A percentile compares a stretch with the other conserved stretches of the same genome.
These are phyloP conservation scores for Phortica okadai DNA, from an alignment of 2,888 invertebrate genomes.

Conservation along the genomic window DNA sequence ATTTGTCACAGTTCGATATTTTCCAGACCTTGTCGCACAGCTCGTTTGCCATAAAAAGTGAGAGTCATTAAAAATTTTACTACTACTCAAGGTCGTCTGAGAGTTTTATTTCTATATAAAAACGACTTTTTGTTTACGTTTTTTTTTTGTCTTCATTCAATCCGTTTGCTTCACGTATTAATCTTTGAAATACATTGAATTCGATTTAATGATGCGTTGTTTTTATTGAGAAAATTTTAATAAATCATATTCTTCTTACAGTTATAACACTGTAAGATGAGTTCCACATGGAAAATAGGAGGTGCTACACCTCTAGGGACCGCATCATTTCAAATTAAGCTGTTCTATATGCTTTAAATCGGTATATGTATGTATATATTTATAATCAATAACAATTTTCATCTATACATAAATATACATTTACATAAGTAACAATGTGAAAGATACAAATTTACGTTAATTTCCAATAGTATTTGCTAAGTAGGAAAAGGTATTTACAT, in stretches of 20 bases:
- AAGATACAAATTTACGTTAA: too few species aligned
- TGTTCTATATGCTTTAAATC: too few species aligned
- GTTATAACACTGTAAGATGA: not conserved
- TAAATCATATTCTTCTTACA: not conserved
- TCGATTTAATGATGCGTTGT: too few species aligned
- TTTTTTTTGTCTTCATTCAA: slow-evolving; percentile 35
- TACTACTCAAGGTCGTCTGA: slow-evolving; percentile 74
- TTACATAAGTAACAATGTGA: too few species aligned
- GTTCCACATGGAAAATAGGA: not conserved
- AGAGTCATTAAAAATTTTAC: slow-evolving; percentile 76
- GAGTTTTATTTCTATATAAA: slow-evolving; percentile 62
- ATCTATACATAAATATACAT: too few species aligned
- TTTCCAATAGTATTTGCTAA: too few species aligned
- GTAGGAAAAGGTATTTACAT: too few species aligned
- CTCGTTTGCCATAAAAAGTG: slow-evolving; percentile 71
- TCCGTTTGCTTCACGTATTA: not conserved
- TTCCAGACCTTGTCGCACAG: slow-evolving; percentile 53
- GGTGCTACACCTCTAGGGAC: too few species aligned
- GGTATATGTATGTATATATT: too few species aligned
- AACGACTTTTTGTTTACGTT: slow-evolving; percentile 22
- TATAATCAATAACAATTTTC: too few species aligned
- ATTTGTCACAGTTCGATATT: slow-evolving; percentile 52
- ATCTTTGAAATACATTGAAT: not conserved
- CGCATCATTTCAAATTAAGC: too few species aligned
- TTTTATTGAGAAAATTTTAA: too few species aligned